Conservation (phyloP, 2,113 vertebrate species). For the Gymnocephalus cernua region DNA sequence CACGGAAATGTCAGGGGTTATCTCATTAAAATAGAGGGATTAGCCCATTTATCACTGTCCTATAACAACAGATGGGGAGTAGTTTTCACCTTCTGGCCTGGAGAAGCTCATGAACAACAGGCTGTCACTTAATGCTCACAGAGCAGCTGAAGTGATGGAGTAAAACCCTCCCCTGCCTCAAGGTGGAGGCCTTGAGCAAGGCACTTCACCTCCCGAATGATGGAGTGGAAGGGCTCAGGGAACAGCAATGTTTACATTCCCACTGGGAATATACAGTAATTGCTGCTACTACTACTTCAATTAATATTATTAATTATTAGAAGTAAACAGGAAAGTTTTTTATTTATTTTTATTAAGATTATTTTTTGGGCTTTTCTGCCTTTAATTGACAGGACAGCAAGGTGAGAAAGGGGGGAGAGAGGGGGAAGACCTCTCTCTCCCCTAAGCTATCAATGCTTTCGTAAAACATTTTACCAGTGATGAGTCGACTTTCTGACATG, state of each 20-base stretch:
- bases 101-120: slow-evolving; percentile 30
- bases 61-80: slow-evolving; percentile 52
- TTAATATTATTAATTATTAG: slow-evolving; percentile 2
- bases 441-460: background rate
- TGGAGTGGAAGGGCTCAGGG: background rate
- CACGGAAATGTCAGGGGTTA: slow-evolving; percentile 22
- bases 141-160: slow-evolving; percentile 5
- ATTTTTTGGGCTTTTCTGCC: no score
- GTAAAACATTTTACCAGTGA: background rate
- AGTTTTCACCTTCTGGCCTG: slow-evolving; percentile 39
- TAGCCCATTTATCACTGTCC: slow-evolving; percentile 37
- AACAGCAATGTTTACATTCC: slow-evolving; percentile 2
- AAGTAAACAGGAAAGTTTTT: background rate
- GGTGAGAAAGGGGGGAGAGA: no score
- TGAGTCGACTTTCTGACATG: background rate
- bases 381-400: no score
- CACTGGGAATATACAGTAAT: background rate
- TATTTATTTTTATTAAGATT: no score
- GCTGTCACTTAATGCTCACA: background rate
- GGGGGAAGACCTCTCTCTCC: no score
- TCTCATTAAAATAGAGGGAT: slow-evolving; percentile 27
- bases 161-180: slow-evolving; percentile 5
- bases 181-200: slow-evolving; percentile 55
- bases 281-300: background rate
- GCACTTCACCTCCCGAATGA: background rate